Conservation (phyloP, 2,888 invertebrate genomes). For the Athalia circularis region DNA sequence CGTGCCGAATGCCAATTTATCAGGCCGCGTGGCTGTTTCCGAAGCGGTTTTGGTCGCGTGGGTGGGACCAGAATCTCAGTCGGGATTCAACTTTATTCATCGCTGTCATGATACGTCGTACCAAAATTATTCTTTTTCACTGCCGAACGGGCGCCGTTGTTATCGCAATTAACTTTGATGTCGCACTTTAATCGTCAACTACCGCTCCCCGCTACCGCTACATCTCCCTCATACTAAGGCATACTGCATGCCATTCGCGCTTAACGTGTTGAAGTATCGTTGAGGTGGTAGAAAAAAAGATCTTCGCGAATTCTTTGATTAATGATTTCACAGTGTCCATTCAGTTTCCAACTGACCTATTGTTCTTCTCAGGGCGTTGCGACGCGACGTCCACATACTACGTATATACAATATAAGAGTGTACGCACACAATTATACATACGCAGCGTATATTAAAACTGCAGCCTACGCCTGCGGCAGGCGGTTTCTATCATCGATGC, state of each 20-base stretch:
- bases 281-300: background rate
- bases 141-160: conserved; percentile 38
- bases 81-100: conserved; percentile 35
- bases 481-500: conserved; percentile 11
- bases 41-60: conserved; percentile 39
- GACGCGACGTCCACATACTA: background rate
- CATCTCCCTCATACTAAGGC: too few species aligned
- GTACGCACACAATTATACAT: background rate
- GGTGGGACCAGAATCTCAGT: conserved; percentile 39
- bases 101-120: conserved; percentile 25
- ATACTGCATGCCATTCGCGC: background rate
- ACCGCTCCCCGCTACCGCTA: background rate
- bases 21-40: conserved; percentile 32
- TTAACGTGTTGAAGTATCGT: background rate
- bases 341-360: background rate
- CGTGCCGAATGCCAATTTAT: conserved; percentile 46
- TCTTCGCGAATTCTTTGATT: background rate
- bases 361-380: conserved; percentile 9
- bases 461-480: conserved; percentile 6
- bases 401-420: background rate
- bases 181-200: conserved; percentile 29
- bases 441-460: background rate
- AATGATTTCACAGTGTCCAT: background rate
- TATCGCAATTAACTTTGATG: conserved; percentile 40
- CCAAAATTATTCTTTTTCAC: conserved; percentile 15